Conservation (phyloP, 2,797 vertebrate species). For the Syngnathus rostellatus region DNA sequence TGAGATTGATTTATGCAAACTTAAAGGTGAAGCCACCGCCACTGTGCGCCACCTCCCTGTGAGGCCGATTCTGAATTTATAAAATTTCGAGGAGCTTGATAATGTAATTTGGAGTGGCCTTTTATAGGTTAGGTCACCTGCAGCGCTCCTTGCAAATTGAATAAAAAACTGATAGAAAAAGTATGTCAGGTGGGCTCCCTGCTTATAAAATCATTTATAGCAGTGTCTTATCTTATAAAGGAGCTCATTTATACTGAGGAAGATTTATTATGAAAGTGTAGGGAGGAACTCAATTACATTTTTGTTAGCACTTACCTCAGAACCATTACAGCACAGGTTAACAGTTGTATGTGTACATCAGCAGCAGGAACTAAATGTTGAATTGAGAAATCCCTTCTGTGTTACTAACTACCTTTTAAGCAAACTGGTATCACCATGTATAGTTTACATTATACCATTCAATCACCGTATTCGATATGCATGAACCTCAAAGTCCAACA, state of each 20-base stretch:
- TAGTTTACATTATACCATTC: not conserved
- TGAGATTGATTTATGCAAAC: constrained; percentile 70
- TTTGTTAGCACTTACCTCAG: constrained; percentile 67
- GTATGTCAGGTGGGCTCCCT: constrained; percentile 72
- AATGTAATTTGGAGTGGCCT: constrained; percentile 83
- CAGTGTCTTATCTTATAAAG: constrained; percentile 77
- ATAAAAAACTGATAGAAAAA: constrained; percentile 78
- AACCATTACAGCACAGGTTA: constrained; percentile 58
- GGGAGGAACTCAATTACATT: constrained; percentile 69
- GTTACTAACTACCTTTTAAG: constrained; percentile 10
- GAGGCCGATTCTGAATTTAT: constrained; percentile 71
- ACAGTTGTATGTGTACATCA: constrained; percentile 51
- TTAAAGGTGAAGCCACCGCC: constrained; percentile 73
- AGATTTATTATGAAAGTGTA: constrained; percentile 71
- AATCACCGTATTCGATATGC: not conserved
- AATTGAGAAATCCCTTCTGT: constrained; percentile 10
- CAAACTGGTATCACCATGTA: constrained; percentile 15
- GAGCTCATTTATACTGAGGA: constrained; percentile 70
- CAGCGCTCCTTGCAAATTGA: constrained; percentile 75
- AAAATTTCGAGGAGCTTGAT: constrained; percentile 74
- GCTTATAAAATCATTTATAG: constrained; percentile 81
- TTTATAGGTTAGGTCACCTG: constrained; percentile 82
- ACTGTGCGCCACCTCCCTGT: constrained; percentile 60
- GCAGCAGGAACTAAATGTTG: constrained; percentile 39
- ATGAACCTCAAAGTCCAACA: not conserved